phyloP scores from a whole-genome alignment of 2,888 invertebrate genomes.

The Melinaea marsaeus region DNA sequence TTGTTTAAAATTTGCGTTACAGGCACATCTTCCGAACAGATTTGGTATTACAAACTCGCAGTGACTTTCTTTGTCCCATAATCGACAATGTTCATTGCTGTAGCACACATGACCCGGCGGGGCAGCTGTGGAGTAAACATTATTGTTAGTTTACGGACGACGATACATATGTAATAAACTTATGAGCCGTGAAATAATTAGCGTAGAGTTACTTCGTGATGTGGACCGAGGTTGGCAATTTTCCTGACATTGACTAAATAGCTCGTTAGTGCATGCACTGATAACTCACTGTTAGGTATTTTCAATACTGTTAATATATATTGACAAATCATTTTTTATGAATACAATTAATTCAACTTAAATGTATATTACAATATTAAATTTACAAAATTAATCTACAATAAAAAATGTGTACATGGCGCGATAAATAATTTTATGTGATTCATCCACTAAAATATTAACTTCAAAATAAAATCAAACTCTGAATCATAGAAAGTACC shows the following conservation, averaged over 20 bases:
- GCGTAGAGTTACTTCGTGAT: constrained; percentile 35
- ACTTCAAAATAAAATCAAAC: too few species aligned
- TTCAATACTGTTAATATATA: not conserved
- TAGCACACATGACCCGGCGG: constrained; percentile 92
- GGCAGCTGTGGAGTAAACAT: constrained; percentile 80
- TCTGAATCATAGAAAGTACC: too few species aligned
- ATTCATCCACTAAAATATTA: too few species aligned
- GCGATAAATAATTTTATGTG: too few species aligned
- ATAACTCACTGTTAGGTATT: constrained; percentile 35
- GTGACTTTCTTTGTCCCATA: constrained; percentile 89
- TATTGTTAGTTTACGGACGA: constrained; percentile 8
- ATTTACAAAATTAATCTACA: too few species aligned
- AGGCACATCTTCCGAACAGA: constrained; percentile 92
- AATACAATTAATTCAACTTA: too few species aligned
- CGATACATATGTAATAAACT: constrained; percentile 20
- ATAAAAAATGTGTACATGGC: too few species aligned
- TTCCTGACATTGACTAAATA: constrained; percentile 51
- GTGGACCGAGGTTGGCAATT: constrained; percentile 46
- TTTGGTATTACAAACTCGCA: constrained; percentile 94
- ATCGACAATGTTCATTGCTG: constrained; percentile 91
- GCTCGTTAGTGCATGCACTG: constrained; percentile 57
- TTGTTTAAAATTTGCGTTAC: constrained; percentile 82
- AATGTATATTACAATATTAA: too few species aligned
- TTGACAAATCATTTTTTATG: too few species aligned
- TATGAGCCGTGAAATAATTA: constrained; percentile 29